A percentile compares a stretch with the other conserved stretches of the same genome.
Conservation (phyloP, 2,888 invertebrate genomes). For the Dinocampus coccinellae region DNA sequence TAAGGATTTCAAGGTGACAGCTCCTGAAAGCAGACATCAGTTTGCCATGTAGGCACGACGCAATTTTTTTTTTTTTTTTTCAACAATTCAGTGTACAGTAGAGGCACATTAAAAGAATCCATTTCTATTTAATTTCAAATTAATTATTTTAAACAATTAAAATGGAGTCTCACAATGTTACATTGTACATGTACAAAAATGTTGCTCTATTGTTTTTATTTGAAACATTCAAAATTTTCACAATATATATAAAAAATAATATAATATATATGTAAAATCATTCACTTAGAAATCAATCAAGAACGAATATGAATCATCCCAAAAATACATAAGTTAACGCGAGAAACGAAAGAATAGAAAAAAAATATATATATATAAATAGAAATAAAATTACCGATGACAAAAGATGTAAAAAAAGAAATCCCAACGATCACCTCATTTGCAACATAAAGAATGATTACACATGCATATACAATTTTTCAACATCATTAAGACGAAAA, state of each 20-base stretch:
- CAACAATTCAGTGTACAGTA: slow-evolving; percentile 22
- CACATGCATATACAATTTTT: slow-evolving; percentile 48
- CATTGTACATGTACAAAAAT: not conserved
- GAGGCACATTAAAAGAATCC: slow-evolving; percentile 26
- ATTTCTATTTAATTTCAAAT: slow-evolving; percentile 8
- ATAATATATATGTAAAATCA: not conserved
- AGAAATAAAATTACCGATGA: not conserved
- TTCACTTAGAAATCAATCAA: not conserved
- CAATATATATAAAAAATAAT: not conserved
- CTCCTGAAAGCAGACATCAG: slow-evolving; percentile 68
- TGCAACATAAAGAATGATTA: slow-evolving; percentile 22
- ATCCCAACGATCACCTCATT: slow-evolving; percentile 4
- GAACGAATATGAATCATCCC: not conserved
- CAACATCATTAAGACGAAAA: slow-evolving; percentile 43
- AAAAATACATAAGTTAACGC: not conserved
- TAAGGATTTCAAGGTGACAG: slow-evolving; percentile 70
- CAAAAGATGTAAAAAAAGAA: not conserved
- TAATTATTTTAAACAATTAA: not conserved
- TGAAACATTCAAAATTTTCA: not conserved
- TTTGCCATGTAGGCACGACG: slow-evolving; percentile 61
- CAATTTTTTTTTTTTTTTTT: slow-evolving; percentile 40
- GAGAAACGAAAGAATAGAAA: not conserved
- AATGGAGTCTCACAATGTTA: not conserved
- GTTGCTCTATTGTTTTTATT: not conserved
- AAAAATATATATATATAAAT: slow-evolving; percentile 5